These are phyloP conservation scores for Drosophila monieri DNA, from an alignment of 2,888 invertebrate species.

Conservation along the genomic window DNA sequence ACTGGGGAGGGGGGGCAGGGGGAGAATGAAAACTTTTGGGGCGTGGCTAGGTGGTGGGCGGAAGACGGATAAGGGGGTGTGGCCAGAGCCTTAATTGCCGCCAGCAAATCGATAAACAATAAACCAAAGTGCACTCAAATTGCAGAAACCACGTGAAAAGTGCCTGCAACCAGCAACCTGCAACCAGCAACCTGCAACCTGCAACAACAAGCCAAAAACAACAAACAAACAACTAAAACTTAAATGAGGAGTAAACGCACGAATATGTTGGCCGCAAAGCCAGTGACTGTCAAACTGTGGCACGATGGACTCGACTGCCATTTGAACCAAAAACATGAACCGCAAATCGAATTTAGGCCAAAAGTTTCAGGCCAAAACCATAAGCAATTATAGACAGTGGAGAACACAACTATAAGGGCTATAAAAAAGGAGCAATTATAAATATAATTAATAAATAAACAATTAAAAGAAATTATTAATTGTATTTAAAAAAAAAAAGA, in stretches of 20 bases:
- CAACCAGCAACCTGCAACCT: slow-evolving; percentile 1
- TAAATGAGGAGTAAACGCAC: slow-evolving; percentile 4
- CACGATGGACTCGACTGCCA: slow-evolving; percentile 24
- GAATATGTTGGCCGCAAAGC: slow-evolving; percentile 1
- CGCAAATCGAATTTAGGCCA: slow-evolving; percentile 17
- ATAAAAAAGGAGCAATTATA: too few species aligned
- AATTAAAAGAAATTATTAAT: too few species aligned
- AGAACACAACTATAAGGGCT: neutral
- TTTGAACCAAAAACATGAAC: neutral
- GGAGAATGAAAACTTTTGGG: neutral
- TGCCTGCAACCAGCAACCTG: slow-evolving; percentile 34
- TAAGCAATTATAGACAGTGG: neutral
- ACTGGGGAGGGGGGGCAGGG: neutral
- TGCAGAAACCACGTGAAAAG: slow-evolving; percentile 48
- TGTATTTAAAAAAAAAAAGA: too few species aligned
- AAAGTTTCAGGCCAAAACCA: slow-evolving; percentile 3
- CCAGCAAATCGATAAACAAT: slow-evolving; percentile 64
- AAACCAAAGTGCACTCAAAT: slow-evolving; percentile 50
- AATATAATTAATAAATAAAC: too few species aligned
- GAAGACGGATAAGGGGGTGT: neutral
- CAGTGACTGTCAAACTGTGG: slow-evolving; percentile 4
- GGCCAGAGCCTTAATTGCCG: slow-evolving; percentile 27
- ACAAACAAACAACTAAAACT: slow-evolving; percentile 11
- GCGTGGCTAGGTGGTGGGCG: neutral
- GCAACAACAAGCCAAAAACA: slow-evolving; percentile 5